These are phyloP conservation scores for Apaloderma vittatum DNA, from an alignment of 2,113 vertebrate genomes.

Conservation along the genomic window DNA sequence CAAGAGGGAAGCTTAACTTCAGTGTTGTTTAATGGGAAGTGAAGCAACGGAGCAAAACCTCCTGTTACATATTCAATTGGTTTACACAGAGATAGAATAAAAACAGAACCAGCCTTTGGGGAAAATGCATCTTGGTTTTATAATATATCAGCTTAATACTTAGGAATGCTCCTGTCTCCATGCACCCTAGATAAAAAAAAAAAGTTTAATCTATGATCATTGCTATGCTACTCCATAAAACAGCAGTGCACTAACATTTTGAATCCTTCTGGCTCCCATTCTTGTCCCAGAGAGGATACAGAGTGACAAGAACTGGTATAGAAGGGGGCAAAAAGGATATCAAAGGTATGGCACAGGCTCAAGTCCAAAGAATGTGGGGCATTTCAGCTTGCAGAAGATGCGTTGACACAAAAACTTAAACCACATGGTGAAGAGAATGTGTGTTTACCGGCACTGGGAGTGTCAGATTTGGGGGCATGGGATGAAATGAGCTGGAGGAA, in stretches of 20 bases:
- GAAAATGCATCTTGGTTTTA: neutral
- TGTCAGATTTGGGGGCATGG: rapidly evolving
- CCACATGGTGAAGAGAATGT: neutral
- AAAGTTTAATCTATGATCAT: neutral
- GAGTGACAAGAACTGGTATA: rapidly evolving
- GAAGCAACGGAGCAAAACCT: neutral
- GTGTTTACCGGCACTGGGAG: neutral
- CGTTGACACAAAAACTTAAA: neutral
- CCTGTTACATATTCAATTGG: rapidly evolving
- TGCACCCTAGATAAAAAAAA: neutral
- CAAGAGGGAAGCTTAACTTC: neutral
- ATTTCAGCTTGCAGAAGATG: neutral
- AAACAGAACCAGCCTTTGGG: neutral
- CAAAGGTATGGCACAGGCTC: neutral
- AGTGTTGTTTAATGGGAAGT: neutral
- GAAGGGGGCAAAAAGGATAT: neutral
- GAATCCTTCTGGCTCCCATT: rapidly evolving
- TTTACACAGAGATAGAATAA: neutral
- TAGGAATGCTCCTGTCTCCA: neutral
- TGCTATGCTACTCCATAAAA: neutral
- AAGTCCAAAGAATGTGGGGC: rapidly evolving
- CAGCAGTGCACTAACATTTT: rapidly evolving
- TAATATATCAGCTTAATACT: neutral
- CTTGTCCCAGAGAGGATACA: neutral
- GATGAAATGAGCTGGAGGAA: neutral